A percentile compares a stretch with the other conserved stretches of the same genome.
Conservation (phyloP, 2,888 invertebrate species). For the Thereva unica region DNA sequence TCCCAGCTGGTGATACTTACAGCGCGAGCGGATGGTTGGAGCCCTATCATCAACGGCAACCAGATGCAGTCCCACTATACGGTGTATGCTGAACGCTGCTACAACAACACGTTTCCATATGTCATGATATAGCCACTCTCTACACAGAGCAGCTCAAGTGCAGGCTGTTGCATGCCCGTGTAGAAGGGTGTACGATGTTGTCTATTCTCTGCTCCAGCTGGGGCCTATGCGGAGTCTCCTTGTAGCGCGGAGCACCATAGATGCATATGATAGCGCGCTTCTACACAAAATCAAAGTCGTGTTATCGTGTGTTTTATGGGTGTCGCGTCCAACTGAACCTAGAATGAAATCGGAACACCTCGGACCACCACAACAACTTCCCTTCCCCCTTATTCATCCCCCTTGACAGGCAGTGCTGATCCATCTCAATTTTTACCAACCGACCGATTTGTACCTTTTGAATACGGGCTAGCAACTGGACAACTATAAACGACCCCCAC, state of each 20-base stretch:
- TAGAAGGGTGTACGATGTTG: not conserved
- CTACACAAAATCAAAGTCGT: conserved; percentile 34
- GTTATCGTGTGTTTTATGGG: conserved; percentile 28
- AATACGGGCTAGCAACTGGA: too few species aligned
- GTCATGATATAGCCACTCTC: not conserved
- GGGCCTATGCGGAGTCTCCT: not conserved
- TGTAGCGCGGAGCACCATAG: conserved; percentile 20
- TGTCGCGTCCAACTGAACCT: not conserved
- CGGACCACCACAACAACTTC: not conserved
- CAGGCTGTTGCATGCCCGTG: conserved; percentile 24
- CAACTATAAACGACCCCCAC: too few species aligned
- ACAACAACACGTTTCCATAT: conserved; percentile 12
- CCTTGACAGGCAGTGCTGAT: too few species aligned
- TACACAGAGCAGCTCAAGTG: not conserved
- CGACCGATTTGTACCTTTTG: too few species aligned
- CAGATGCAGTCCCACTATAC: too few species aligned
- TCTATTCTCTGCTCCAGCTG: conserved; percentile 14
- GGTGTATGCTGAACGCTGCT: not conserved
- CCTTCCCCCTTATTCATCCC: not conserved
- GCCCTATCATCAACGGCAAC: too few species aligned
- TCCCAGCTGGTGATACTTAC: conserved; percentile 15
- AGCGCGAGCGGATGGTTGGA: conserved; percentile 3
- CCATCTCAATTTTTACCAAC: too few species aligned
- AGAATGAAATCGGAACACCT: not conserved
- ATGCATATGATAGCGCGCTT: conserved; percentile 38